Evolutionary conservation across 2,113 vertebrate genomes (phyloP), one percentile per base, ranked within the genome.

Genomic region (Myanophis thanlyinensis): DNA sequence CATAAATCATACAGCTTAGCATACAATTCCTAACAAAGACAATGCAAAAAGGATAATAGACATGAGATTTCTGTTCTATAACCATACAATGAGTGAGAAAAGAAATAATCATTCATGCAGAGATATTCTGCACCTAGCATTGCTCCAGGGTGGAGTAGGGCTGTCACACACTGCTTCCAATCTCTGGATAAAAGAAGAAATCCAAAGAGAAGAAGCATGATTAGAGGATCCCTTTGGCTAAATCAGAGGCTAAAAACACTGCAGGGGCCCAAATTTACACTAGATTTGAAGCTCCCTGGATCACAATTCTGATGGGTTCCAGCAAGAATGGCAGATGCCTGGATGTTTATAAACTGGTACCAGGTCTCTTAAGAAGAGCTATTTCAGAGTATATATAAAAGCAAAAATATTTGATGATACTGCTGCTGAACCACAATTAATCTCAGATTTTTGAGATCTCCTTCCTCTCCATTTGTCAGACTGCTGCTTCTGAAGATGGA

Each of bases 1-100:
- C 46, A 53, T 52, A 89, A 95, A 53, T 88, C 88, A 88, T 73
- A n/a, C 51, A 91, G 20, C 25, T 59, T 52, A 87, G 1, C 93
- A 93, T 67, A 92, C 30, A 30, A 23, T 95, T 96, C 90, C 91
- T 91, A 89, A 89, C 94, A 93, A 92, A 0, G 56, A 51, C 85
- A 91, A 95, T 94, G 93, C 48, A 94, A 95, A 96, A 96, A 95
- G 62, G 84, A 92, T 95, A 95, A 95, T 87, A 92, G 92, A 59
- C 84, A 46, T 51, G 35, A 44, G n/a, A 62, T 92, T 95, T 95
- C 85, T 95, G 92, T 90, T 89, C 0, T 0, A 62, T 90, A 0
- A 0, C 80, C 80, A 93, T 93, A 0, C 56, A 95, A 92, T 4
- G 7, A 15, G 27, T 86, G 86, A 62, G 85, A 91, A 93, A 93